Percentiles rank a stretch among this genome's conserved stretches.
Evolutionary conservation across 2,113 vertebrate species (phyloP).

Genomic region (Gavia stellata): DNA sequence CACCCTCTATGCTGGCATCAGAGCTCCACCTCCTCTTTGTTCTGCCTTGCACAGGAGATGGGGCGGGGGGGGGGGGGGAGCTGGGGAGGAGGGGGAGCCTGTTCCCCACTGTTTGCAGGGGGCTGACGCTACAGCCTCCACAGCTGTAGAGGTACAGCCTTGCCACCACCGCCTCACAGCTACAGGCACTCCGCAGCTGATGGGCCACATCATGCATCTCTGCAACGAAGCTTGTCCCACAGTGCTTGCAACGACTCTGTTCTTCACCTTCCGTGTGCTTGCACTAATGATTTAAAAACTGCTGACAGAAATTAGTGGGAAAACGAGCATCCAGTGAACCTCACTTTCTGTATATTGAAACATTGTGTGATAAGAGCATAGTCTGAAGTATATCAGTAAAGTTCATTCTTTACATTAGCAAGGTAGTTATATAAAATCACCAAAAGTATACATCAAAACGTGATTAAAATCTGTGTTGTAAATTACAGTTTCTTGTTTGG

Average conservation of each 20-base stretch:
- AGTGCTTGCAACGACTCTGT: fast-evolving
- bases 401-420: background rate
- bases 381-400: background rate
- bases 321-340: background rate
- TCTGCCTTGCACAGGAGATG: background rate
- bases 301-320: background rate
- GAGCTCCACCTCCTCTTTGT: background rate
- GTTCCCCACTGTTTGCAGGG: background rate
- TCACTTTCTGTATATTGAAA: background rate
- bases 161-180: fast-evolving
- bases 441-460: fast-evolving
- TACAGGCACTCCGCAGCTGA: background rate
- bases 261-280: background rate
- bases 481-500: background rate
- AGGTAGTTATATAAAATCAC: background rate
- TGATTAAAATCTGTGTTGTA: background rate
- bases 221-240: background rate
- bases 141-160: background rate
- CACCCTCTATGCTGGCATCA: too few species aligned
- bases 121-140: background rate
- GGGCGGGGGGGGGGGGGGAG: fast-evolving
- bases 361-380: background rate
- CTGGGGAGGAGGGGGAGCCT: background rate
- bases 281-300: background rate
- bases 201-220: fast-evolving